These are phyloP conservation scores for Pocillopora meandrina DNA, from an alignment of 92 coral and sea anemone genomes.

Conservation along the genomic window DNA sequence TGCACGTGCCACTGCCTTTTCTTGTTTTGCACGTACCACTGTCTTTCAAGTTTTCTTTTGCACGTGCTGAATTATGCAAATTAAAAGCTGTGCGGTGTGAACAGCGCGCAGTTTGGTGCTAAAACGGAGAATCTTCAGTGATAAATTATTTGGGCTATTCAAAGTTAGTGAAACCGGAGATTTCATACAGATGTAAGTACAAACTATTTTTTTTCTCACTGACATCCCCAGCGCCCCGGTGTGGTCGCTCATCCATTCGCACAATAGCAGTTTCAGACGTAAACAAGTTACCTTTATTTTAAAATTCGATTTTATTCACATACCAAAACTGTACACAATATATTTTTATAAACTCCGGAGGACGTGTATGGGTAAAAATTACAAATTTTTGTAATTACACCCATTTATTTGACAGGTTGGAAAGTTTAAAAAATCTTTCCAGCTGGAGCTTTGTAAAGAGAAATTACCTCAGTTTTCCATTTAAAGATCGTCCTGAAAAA, in stretches of 20 bases:
- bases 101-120: neutral
- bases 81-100: neutral
- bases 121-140: neutral
- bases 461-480: no score
- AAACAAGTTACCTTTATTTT: neutral
- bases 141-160: no score
- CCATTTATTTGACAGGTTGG: neutral
- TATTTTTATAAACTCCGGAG: constrained; percentile 23
- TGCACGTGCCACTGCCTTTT: no score
- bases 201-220: neutral
- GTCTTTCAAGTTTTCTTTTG: neutral
- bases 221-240: neutral
- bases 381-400: neutral
- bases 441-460: no score
- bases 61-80: constrained; percentile 15
- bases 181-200: no score
- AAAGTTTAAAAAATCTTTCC: neutral
- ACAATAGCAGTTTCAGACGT: neutral
- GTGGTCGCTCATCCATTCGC: neutral
- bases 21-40: no score
- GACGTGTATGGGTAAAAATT: neutral
- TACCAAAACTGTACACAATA: constrained; percentile 20
- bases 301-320: constrained; percentile 19
- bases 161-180: no score
- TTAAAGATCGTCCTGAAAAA: no score